Percentiles rank a stretch among this genome's conserved stretches.
Evolutionary conservation across 37 sponge, comb jelly and placozoan genomes (phyloP).

Genomic region (Mnemiopsis leidyi): DNA sequence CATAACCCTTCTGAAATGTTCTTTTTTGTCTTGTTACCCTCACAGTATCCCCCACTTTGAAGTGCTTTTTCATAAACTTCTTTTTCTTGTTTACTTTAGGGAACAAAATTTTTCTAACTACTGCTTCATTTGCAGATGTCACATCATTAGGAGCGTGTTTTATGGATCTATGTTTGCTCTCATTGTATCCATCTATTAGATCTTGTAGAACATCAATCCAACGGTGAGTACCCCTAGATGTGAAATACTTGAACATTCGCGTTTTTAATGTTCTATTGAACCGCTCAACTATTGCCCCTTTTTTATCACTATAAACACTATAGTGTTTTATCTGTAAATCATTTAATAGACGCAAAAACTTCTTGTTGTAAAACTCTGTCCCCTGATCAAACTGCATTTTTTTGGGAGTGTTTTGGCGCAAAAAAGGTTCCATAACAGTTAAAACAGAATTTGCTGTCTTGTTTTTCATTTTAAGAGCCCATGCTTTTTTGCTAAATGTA

Average conservation of each 20-base stretch:
- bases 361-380: not conserved
- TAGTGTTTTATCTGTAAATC: not conserved
- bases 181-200: slow-evolving; percentile 6
- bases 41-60: not conserved
- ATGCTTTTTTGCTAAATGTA: slow-evolving; percentile 41
- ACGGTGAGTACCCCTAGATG: not conserved
- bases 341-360: not conserved
- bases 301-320: not conserved
- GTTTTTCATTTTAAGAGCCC: slow-evolving; percentile 46
- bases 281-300: slow-evolving; percentile 25
- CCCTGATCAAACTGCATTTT: slow-evolving; percentile 28
- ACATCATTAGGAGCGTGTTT: not conserved
- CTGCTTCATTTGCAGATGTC: not conserved
- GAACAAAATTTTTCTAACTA: not conserved
- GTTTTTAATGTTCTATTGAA: slow-evolving; percentile 13
- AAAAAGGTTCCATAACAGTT: not conserved
- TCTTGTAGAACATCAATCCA: slow-evolving; percentile 21
- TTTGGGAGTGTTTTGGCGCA: not conserved
- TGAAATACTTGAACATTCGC: not conserved
- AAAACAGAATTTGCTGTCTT: slow-evolving; percentile 6
- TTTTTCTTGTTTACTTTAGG: not conserved
- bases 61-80: not conserved
- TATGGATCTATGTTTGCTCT: slow-evolving; percentile 10
- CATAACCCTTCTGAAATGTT: slow-evolving; percentile 6
- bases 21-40: not conserved